A percentile compares a stretch with the other conserved stretches of the same genome.
phyloP scores from a whole-genome alignment of 2,113 vertebrate genomes.

The Trematomus loennbergii region DNA sequence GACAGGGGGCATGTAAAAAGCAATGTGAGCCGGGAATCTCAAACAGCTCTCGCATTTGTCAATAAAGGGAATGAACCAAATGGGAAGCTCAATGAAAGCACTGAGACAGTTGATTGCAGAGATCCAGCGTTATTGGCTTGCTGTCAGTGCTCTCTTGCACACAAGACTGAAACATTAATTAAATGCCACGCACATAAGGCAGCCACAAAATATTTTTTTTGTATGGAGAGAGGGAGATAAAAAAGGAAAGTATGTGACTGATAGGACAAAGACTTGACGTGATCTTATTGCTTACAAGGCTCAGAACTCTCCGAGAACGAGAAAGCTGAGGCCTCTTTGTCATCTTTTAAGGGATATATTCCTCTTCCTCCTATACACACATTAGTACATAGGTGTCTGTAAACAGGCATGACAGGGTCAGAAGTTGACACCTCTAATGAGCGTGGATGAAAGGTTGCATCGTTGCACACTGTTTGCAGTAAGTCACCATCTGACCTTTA shows the following conservation, averaged over 20 bases:
- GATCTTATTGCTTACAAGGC: slow-evolving; percentile 29
- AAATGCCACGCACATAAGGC: slow-evolving; percentile 64
- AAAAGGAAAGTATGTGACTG: slow-evolving; percentile 56
- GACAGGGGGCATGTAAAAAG: slow-evolving; percentile 37
- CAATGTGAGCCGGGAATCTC: slow-evolving; percentile 20
- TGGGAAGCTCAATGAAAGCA: slow-evolving; percentile 26
- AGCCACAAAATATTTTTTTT: slow-evolving; percentile 22
- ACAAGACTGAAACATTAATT: slow-evolving; percentile 70
- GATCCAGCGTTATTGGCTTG: slow-evolving; percentile 55
- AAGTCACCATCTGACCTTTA: slow-evolving; percentile 48
- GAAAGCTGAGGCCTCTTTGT: slow-evolving; percentile 4
- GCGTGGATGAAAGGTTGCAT: slow-evolving; percentile 20
- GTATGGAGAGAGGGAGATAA: slow-evolving; percentile 45
- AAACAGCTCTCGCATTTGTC: slow-evolving; percentile 41
- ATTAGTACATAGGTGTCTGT: slow-evolving; percentile 31
- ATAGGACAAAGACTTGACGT: slow-evolving; percentile 34
- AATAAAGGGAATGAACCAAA: slow-evolving; percentile 33
- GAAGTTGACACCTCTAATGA: slow-evolving; percentile 33
- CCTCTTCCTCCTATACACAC: not conserved
- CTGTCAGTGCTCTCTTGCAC: slow-evolving; percentile 59
- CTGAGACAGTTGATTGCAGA: slow-evolving; percentile 61
- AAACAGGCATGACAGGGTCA: slow-evolving; percentile 17
- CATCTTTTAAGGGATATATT: not conserved
- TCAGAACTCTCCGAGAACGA: not conserved
- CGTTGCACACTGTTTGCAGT: slow-evolving; percentile 8